Conservation (phyloP, 2,888 invertebrate species). For the Yponomeuta sedellus region DNA sequence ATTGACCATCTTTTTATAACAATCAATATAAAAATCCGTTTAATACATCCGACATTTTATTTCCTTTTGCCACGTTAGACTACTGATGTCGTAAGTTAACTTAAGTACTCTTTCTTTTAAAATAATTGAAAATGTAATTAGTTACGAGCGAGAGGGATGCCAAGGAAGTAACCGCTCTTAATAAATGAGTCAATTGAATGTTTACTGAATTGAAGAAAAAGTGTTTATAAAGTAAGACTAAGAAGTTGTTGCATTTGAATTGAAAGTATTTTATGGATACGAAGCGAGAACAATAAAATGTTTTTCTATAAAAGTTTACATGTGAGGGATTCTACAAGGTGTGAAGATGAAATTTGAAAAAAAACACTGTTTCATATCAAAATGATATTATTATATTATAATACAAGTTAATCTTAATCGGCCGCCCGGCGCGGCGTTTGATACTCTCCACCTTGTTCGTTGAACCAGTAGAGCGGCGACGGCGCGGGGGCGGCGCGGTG, state of each 20-base stretch:
- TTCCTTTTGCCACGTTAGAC: no score
- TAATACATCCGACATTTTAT: no score
- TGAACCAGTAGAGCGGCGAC: slow-evolving; percentile 21
- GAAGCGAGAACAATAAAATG: slow-evolving; percentile 74
- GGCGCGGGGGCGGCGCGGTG: background rate
- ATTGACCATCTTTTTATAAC: no score
- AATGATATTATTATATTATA: slow-evolving; percentile 49
- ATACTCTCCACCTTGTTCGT: slow-evolving; percentile 69
- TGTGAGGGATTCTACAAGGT: slow-evolving; percentile 58
- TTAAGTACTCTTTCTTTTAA: no score
- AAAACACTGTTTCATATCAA: slow-evolving; percentile 70
- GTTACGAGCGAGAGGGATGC: no score
- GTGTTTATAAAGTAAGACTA: slow-evolving; percentile 73
- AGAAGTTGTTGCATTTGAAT: slow-evolving; percentile 76
- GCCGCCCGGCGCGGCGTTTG: slow-evolving; percentile 48
- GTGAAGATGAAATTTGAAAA: slow-evolving; percentile 55
- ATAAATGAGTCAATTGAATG: slow-evolving; percentile 75
- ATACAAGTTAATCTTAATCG: slow-evolving; percentile 45
- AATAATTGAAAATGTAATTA: no score
- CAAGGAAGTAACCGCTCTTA: slow-evolving; percentile 21
- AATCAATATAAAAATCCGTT: no score
- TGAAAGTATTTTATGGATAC: slow-evolving; percentile 75
- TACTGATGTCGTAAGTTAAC: no score
- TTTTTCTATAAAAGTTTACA: slow-evolving; percentile 74
- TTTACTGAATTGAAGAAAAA: slow-evolving; percentile 69